Conservation (phyloP, 2,113 vertebrate genomes). For the Hylia prasina region DNA sequence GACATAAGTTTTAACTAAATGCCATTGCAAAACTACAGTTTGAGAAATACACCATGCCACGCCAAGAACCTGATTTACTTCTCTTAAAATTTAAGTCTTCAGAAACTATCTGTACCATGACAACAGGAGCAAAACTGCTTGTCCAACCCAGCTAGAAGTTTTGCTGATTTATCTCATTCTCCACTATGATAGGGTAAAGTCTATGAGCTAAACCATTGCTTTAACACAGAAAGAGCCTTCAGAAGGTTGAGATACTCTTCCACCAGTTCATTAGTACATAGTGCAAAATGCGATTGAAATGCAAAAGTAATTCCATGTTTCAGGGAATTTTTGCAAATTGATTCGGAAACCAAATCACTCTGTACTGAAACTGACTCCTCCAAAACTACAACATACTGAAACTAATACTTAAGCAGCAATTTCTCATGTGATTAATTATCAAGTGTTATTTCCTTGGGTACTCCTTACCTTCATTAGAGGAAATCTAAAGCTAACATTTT, state of each 20-base stretch:
- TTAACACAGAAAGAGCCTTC: not conserved
- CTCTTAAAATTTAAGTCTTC: slow-evolving; percentile 7
- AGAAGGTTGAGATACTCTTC: not conserved
- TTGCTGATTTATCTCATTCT: not conserved
- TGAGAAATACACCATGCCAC: not conserved
- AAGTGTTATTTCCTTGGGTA: not conserved
- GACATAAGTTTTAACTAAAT: slow-evolving; percentile 20
- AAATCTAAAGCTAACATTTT: not conserved
- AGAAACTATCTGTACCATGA: not conserved
- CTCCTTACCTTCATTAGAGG: not conserved
- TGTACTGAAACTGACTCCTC: not conserved
- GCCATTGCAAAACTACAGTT: slow-evolving; percentile 12
- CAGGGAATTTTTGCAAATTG: not conserved
- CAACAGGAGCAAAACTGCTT: not conserved
- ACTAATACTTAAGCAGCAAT: not conserved
- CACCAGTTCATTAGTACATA: fast-evolving
- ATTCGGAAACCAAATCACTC: not conserved
- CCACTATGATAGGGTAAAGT: not conserved
- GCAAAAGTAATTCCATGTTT: not conserved
- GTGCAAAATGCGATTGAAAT: not conserved
- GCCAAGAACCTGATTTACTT: not conserved
- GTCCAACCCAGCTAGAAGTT: not conserved
- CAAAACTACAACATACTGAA: not conserved
- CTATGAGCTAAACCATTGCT: not conserved
- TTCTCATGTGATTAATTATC: not conserved